These are phyloP conservation scores for Aratinga solstitialis DNA, from an alignment of 2,797 vertebrate genomes.

Conservation along the genomic window DNA sequence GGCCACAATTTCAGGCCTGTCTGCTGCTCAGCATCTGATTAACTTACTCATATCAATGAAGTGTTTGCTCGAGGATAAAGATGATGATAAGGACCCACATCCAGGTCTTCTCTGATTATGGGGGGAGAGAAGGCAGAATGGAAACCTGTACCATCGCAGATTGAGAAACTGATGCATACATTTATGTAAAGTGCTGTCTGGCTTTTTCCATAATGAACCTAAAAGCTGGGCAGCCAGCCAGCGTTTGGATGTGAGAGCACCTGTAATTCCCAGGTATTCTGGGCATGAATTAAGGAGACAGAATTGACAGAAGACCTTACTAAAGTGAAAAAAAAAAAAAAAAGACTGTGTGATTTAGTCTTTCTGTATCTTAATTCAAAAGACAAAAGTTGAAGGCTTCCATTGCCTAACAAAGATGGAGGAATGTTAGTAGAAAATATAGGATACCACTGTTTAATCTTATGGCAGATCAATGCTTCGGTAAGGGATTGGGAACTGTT, in stretches of 20 bases:
- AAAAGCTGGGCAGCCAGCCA: background rate
- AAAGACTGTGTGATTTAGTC: background rate
- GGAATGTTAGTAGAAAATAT: background rate
- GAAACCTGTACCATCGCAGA: background rate
- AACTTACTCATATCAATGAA: background rate
- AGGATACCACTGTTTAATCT: background rate
- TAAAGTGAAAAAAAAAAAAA: background rate
- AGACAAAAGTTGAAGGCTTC: background rate
- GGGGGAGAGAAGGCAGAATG: background rate
- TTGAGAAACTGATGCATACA: background rate
- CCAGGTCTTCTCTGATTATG: background rate
- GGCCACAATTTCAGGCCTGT: background rate
- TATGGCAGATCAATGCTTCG: background rate
- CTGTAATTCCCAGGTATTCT: background rate
- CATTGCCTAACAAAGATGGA: background rate
- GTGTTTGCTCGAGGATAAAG: background rate
- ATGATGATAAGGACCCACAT: background rate
- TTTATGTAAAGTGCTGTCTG: background rate
- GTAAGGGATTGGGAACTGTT: background rate
- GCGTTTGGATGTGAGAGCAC: background rate
- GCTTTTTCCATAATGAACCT: background rate
- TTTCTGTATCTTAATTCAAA: background rate
- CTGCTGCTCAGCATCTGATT: background rate
- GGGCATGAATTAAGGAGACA: background rate
- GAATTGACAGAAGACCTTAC: background rate